Conservation (phyloP, 2,797 vertebrate genomes). For the Cossypha caffra region DNA sequence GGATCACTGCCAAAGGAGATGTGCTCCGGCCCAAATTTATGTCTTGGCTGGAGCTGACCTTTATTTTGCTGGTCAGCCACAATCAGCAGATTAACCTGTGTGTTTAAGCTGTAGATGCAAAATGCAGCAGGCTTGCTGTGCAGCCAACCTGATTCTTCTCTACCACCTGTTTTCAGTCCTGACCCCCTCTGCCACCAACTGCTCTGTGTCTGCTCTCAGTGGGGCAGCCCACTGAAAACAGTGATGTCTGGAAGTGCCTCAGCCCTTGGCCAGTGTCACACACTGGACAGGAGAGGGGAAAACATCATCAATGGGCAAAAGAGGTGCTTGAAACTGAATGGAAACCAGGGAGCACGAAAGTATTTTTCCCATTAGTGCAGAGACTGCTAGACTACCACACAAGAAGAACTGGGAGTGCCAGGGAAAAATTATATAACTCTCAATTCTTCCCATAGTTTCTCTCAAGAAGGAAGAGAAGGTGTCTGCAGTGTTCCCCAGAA, state of each 20-base stretch:
- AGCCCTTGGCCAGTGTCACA: background rate
- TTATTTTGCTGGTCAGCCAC: background rate
- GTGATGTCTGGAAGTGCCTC: background rate
- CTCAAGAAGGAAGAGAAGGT: background rate
- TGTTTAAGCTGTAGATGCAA: background rate
- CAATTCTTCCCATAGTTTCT: background rate
- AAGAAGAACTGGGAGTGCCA: background rate
- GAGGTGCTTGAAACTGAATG: background rate
- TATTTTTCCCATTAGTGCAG: background rate
- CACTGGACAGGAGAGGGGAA: background rate
- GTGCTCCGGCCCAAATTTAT: background rate
- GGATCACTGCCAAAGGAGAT: background rate
- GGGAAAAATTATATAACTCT: background rate
- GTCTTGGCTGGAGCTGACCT: background rate
- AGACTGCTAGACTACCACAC: background rate
- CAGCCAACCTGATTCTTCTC: accelerated
- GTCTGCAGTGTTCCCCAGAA: background rate
- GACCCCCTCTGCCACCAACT: accelerated
- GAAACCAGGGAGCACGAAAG: background rate
- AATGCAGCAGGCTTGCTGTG: accelerated
- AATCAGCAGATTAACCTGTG: background rate
- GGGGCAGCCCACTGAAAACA: background rate
- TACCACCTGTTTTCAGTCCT: background rate
- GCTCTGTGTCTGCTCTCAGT: background rate
- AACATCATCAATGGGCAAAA: background rate